A percentile compares a stretch with the other conserved stretches of the same genome.
phyloP scores from a whole-genome alignment of 2,113 vertebrate species.

The Scopus umbretta region DNA sequence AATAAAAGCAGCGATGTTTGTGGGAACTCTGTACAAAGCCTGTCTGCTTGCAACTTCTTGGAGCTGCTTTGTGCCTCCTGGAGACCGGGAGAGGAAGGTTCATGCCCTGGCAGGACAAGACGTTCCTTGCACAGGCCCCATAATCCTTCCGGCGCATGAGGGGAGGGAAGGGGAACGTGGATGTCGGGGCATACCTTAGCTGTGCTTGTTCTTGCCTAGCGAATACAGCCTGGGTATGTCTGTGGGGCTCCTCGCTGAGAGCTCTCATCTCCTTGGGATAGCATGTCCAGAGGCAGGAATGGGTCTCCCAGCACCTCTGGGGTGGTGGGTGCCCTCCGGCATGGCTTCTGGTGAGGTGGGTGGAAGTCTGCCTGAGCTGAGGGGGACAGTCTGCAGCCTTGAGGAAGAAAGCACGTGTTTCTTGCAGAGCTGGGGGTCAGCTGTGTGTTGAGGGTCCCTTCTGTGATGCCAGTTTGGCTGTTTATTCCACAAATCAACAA shows the following conservation, averaged over 20 bases:
- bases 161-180: background rate
- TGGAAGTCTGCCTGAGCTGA: background rate
- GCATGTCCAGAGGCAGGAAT: background rate
- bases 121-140: slow-evolving; percentile 29
- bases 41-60: background rate
- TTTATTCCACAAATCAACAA: background rate
- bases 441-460: background rate
- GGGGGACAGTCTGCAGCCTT: background rate
- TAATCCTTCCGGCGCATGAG: slow-evolving; percentile 20
- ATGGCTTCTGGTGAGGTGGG: background rate
- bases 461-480: background rate
- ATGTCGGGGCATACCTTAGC: background rate
- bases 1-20: slow-evolving; percentile 43
- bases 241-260: background rate
- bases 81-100: slow-evolving; percentile 14
- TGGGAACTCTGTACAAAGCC: slow-evolving; percentile 37
- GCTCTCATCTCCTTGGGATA: background rate
- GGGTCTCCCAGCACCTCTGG: background rate
- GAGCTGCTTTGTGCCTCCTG: slow-evolving; percentile 46
- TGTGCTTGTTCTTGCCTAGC: background rate
- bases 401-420: background rate
- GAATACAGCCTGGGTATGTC: background rate
- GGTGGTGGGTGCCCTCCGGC: accelerated
- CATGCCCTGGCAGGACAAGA: slow-evolving; percentile 50
- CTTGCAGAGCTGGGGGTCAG: background rate